Evolutionary conservation across 2,113 vertebrate species (phyloP).

Genomic region (Mobula hypostoma): DNA sequence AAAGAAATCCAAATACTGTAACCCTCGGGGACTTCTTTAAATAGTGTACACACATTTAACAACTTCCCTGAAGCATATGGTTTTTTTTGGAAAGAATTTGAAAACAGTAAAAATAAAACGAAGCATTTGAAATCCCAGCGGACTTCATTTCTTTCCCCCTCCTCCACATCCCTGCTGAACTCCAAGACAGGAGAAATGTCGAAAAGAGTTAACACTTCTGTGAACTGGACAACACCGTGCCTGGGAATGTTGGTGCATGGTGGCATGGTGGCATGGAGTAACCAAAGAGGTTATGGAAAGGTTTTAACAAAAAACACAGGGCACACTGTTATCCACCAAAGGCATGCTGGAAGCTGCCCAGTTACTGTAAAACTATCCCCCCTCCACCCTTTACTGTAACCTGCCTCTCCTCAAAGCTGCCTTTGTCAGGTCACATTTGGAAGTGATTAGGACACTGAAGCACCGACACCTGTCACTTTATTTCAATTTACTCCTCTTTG

Average conservation of each 20-base stretch:
- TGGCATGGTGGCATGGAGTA: too few relatives aligned
- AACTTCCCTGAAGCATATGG: background rate
- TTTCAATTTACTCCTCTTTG: slow-evolving; percentile 17
- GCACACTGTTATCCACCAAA: background rate
- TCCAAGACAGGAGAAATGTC: background rate
- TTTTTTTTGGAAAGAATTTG: background rate
- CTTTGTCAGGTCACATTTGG: slow-evolving; percentile 35
- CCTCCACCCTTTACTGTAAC: slow-evolving; percentile 31
- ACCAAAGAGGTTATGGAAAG: slow-evolving; percentile 34
- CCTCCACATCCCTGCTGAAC: too few relatives aligned
- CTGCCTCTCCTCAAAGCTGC: background rate
- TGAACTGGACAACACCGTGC: background rate
- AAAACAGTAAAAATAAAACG: background rate
- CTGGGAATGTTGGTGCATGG: background rate
- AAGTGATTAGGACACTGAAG: slow-evolving; percentile 22
- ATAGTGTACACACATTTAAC: background rate
- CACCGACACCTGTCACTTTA: slow-evolving; percentile 5
- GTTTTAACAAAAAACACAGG: background rate
- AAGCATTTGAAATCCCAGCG: background rate
- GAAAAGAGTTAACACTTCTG: background rate
- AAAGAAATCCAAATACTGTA: background rate
- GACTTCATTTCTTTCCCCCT: background rate
- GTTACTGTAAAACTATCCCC: slow-evolving; percentile 7
- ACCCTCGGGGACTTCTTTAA: background rate
- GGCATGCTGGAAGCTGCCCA: background rate